Evolutionary conservation across 2,797 vertebrate species (phyloP).

Genomic region (Sibirionetta formosa): DNA sequence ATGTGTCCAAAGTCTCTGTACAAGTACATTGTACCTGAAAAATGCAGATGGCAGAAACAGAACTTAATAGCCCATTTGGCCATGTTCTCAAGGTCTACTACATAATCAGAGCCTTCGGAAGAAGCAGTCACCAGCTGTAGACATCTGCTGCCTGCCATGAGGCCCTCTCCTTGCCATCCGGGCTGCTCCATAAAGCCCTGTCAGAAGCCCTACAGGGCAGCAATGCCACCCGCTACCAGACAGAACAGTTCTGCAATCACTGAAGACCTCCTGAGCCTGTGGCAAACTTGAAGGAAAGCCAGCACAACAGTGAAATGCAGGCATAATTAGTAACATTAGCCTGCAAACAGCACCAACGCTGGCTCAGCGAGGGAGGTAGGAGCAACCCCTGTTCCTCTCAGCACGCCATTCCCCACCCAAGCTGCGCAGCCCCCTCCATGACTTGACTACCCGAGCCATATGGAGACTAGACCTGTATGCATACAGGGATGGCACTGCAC

Average conservation of each 20-base stretch:
- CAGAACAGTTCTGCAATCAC: background rate
- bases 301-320: background rate
- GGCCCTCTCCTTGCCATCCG: background rate
- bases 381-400: background rate
- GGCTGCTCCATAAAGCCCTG: background rate
- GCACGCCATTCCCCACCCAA: background rate
- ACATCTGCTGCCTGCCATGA: background rate
- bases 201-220: background rate
- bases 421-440: fast-evolving
- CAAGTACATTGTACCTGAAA: background rate
- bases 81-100: background rate
- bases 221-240: background rate
- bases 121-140: background rate
- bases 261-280: background rate
- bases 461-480: background rate
- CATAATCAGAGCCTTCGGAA: background rate
- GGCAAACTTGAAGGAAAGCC: background rate
- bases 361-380: fast-evolving
- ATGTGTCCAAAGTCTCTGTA: background rate
- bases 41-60: background rate
- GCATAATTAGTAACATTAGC: fast-evolving
- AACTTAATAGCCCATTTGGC: background rate
- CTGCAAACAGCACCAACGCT: background rate
- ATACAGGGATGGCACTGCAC: fast-evolving
- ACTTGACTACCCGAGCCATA: fast-evolving